Conservation (phyloP, 2,113 vertebrate genomes). For the Oostethus manadensis region DNA sequence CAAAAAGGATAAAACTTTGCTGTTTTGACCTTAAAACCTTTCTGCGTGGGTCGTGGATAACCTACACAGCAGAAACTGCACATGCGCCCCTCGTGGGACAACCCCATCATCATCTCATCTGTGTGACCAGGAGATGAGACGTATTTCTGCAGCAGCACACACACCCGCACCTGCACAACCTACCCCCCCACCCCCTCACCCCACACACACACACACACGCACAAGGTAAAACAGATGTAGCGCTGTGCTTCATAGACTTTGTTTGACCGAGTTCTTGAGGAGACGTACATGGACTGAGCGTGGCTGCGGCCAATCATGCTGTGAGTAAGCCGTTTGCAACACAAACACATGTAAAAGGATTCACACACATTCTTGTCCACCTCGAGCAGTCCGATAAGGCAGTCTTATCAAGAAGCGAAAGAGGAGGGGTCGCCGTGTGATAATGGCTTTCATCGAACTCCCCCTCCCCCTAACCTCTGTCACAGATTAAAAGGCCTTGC, state of each 20-base stretch:
- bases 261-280: constrained; percentile 53
- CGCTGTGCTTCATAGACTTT: constrained; percentile 30
- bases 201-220: neutral
- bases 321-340: no score
- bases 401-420: constrained; percentile 76
- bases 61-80: constrained; percentile 25
- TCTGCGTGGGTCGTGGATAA: no score
- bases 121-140: constrained; percentile 26
- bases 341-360: no score
- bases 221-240: constrained; percentile 19
- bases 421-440: constrained; percentile 67
- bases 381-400: constrained; percentile 76
- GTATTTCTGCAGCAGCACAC: constrained; percentile 14
- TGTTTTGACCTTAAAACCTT: no score
- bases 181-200: no score
- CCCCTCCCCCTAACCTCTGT: constrained; percentile 73
- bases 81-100: constrained; percentile 23
- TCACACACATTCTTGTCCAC: constrained; percentile 13
- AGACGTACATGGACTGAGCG: constrained; percentile 52
- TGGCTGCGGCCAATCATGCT: no score
- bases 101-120: constrained; percentile 34
- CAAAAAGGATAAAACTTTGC: no score
- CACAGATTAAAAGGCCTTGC: constrained; percentile 84
- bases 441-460: constrained; percentile 90
- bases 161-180: no score